These are phyloP conservation scores for Lepidiolamprologus cunningtoni DNA, from an alignment of 2,113 vertebrate species.

Conservation along the genomic window DNA sequence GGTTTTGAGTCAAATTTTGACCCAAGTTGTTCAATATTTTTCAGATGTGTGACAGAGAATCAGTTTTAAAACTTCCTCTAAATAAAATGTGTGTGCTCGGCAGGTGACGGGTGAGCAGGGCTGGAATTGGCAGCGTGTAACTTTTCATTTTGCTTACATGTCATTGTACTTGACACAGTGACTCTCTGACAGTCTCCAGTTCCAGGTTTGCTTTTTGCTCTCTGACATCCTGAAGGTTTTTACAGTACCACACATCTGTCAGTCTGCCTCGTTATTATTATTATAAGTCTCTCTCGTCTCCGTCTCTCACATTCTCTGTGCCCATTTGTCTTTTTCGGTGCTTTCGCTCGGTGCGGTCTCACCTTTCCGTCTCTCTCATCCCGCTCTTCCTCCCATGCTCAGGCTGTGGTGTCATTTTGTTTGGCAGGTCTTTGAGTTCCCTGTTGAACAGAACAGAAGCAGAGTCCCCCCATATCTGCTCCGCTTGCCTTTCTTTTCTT, in stretches of 20 bases:
- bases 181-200: not conserved
- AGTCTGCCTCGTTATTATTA: conserved; percentile 14
- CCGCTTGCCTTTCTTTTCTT: not conserved
- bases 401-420: conserved; percentile 28
- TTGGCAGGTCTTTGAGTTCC: conserved; percentile 43
- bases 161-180: conserved; percentile 6
- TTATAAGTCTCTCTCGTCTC: not conserved
- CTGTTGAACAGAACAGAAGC: not conserved
- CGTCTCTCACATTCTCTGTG: not conserved
- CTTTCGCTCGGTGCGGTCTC: not conserved
- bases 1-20: not conserved
- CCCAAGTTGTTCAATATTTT: not conserved
- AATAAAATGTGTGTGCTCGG: not conserved
- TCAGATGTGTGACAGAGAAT: not conserved
- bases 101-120: not conserved
- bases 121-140: not conserved
- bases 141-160: not conserved
- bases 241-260: not conserved
- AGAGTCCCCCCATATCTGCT: conserved; percentile 5
- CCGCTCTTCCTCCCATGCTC: not conserved
- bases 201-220: conserved; percentile 1
- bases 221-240: conserved; percentile 2
- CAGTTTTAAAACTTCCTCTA: fast-evolving
- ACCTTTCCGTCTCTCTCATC: not conserved
- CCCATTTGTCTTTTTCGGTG: not conserved